phyloP scores from a whole-genome alignment of 1,140 invertebrate species.

The Pachyrhynchus sulphureomaculatus region DNA sequence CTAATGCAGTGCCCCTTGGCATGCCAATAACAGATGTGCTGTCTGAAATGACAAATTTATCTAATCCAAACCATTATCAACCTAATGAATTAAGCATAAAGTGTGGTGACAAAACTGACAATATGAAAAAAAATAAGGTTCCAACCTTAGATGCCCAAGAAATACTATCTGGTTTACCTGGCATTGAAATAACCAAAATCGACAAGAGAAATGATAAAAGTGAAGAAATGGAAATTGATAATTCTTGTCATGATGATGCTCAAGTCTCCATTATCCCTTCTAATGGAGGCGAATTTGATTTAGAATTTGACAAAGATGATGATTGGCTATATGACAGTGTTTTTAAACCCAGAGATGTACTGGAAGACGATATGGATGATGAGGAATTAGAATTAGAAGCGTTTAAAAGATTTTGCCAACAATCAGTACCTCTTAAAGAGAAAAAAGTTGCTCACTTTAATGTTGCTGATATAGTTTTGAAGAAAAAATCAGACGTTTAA shows the following conservation, averaged over 20 bases:
- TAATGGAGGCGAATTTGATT: slow-evolving; percentile 40
- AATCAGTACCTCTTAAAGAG: slow-evolving; percentile 66
- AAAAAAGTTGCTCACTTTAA: slow-evolving; percentile 63
- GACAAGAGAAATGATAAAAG: slow-evolving; percentile 36
- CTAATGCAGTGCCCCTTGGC: slow-evolving; percentile 1
- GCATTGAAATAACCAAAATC: slow-evolving; percentile 51
- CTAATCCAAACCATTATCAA: slow-evolving; percentile 13
- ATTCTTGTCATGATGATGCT: slow-evolving; percentile 41
- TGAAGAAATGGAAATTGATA: slow-evolving; percentile 32
- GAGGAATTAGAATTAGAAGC: slow-evolving; percentile 74
- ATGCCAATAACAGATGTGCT: slow-evolving; percentile 36
- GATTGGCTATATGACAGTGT: slow-evolving; percentile 60
- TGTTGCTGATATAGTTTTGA: slow-evolving; percentile 48
- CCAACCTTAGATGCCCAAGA: slow-evolving; percentile 46
- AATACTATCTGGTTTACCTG: slow-evolving; percentile 48
- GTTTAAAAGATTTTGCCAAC: slow-evolving; percentile 77
- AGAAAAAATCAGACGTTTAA: slow-evolving; percentile 38
- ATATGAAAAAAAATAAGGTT: slow-evolving; percentile 8
- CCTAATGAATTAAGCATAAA: not conserved
- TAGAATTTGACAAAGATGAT: slow-evolving; percentile 45
- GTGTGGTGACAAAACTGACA: not conserved
- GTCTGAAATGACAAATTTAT: slow-evolving; percentile 33
- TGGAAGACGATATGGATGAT: slow-evolving; percentile 75
- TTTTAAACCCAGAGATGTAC: slow-evolving; percentile 73
- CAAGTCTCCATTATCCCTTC: slow-evolving; percentile 51